Conservation (phyloP, 2,888 invertebrate species). For the Drosophila incognita region DNA sequence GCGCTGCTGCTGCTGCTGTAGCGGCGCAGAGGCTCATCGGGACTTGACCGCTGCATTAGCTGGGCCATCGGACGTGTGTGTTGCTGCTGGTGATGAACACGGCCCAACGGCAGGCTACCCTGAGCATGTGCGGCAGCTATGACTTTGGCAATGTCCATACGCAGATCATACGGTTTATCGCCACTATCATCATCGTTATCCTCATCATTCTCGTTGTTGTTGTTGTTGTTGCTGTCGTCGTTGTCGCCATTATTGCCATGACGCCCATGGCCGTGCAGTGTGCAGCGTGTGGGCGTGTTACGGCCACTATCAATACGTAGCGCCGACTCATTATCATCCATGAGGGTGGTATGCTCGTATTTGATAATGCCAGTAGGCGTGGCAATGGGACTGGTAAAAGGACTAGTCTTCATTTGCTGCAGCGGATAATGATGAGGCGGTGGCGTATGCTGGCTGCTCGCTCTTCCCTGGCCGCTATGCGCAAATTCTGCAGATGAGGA, state of each 20-base stretch:
- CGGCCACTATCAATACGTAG: constrained; percentile 68
- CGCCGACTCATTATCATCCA: constrained; percentile 72
- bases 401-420: constrained; percentile 79
- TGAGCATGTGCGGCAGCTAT: constrained; percentile 60
- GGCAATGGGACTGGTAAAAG: constrained; percentile 78
- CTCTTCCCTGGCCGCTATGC: constrained; percentile 39
- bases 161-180: constrained; percentile 83
- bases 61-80: constrained; percentile 84
- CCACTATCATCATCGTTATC: constrained; percentile 44
- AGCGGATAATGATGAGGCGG: constrained; percentile 62
- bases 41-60: constrained; percentile 58
- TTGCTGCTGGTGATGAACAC: constrained; percentile 38
- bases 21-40: constrained; percentile 74
- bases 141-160: constrained; percentile 82
- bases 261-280: constrained; percentile 25
- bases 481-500: constrained; percentile 40
- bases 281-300: constrained; percentile 56
- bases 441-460: constrained; percentile 18
- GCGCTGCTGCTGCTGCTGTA: constrained; percentile 72
- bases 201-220: constrained; percentile 62
- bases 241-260: constrained; percentile 60
- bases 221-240: constrained; percentile 51
- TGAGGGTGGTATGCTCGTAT: constrained; percentile 67
- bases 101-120: constrained; percentile 41
- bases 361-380: constrained; percentile 75